Evolutionary conservation across 2,888 invertebrate species (phyloP), one percentile per base, ranked within the genome.

Genomic region (Sycophila texana): DNA sequence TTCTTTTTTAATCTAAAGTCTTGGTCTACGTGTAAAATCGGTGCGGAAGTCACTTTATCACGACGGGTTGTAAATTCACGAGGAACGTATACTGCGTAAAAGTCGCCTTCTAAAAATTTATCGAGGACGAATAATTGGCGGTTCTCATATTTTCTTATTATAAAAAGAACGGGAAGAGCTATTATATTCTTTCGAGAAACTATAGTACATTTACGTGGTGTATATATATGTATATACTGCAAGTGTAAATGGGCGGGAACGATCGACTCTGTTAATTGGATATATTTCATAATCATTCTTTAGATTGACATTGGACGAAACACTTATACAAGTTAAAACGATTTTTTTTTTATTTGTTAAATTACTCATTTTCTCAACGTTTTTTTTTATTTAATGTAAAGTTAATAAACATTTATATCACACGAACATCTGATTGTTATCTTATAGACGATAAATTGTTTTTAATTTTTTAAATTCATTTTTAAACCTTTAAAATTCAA

Each of bases 161-260:
- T 47, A 72, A 71, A 55, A 53, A 55, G 30, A 77, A 70, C 51
- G 39, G 77, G 57, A 68, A 80, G 74, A 80, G 49, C 77, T 70
- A 61, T 49, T 60, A 26, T 12, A 51, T 63, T 70, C n/a, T 22
- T 65, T 74, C 57, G 39, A 63, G 58, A 73, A 67, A 68, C 51
- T 73, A 60, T 18, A 58, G 22, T 26, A 14, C 70, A 66, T 63
- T 74, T 49, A 58, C 53, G 57, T 66, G 20, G 58, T 49, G 16
- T n/a, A n/a, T 57, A 22, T 68, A 51, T 26, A 61, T 16, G 0
- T 51, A 39, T 53, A 66, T 55, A 10, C 53, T 18, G 51, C 68
- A 67, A 74, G 55, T 74, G 61, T 71, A 68, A 73, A 68, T 76
- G 80, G 73, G 61, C 80, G 76, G 80, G 76, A 76, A 73, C 18